phyloP scores from a whole-genome alignment of 2,888 invertebrate genomes.

The Linnaemya vulpina region DNA sequence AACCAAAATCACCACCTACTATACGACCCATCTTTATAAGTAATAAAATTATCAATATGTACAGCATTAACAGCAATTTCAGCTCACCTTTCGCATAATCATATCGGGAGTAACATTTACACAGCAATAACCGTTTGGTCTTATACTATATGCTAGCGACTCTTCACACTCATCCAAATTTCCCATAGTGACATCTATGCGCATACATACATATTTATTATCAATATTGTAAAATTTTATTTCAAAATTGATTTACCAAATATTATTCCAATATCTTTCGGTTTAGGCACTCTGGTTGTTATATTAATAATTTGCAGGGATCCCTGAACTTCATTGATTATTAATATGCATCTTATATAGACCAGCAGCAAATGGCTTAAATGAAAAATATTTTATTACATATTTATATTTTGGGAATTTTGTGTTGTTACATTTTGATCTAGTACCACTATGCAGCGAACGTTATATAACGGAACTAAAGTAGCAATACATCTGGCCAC shows the following conservation, averaged over 20 bases:
- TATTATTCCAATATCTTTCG: slow-evolving; percentile 79
- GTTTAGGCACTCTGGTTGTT: slow-evolving; percentile 77
- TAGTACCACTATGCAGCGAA: neutral
- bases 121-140: slow-evolving; percentile 77
- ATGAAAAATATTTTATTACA: neutral
- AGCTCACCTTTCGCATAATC: slow-evolving; percentile 71
- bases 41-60: neutral
- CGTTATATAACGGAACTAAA: neutral
- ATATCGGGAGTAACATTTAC: slow-evolving; percentile 74
- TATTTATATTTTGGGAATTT: neutral
- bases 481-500: slow-evolving; percentile 1
- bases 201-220: neutral
- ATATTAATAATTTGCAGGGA: slow-evolving; percentile 72
- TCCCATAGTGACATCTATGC: slow-evolving; percentile 77
- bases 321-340: neutral
- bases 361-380: neutral
- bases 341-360: neutral
- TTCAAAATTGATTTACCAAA: slow-evolving; percentile 76
- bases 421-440: too few species aligned
- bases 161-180: slow-evolving; percentile 74
- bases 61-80: neutral
- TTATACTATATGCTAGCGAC: slow-evolving; percentile 75
- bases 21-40: slow-evolving; percentile 75
- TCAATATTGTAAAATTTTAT: neutral
- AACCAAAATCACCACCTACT: slow-evolving; percentile 80